phyloP scores from a whole-genome alignment of 2,797 vertebrate genomes.

The Hafferia zeledoni region DNA sequence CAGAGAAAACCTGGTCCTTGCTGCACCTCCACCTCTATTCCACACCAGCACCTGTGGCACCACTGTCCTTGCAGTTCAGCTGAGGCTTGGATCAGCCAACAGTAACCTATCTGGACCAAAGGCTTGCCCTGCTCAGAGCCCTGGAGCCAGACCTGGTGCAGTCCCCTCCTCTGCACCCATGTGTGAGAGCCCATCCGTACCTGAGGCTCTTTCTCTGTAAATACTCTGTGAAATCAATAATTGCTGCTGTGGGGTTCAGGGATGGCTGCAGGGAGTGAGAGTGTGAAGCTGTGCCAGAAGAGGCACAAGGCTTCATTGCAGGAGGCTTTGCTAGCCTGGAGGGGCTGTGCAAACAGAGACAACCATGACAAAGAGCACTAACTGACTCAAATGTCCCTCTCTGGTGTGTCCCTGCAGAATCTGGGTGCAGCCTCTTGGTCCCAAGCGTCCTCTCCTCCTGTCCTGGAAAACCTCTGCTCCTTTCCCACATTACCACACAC shows the following conservation, averaged over 20 bases:
- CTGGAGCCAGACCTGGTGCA: fast-evolving
- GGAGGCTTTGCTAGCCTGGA: not conserved
- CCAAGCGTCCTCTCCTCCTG: not conserved
- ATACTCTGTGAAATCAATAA: not conserved
- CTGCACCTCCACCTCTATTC: not conserved
- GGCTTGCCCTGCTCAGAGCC: not conserved
- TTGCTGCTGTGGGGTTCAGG: not conserved
- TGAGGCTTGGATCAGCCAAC: not conserved
- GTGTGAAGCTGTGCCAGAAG: not conserved
- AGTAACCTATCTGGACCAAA: not conserved
- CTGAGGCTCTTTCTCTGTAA: not conserved
- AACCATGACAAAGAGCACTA: not conserved
- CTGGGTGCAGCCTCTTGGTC: not conserved
- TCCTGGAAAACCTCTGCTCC: not conserved
- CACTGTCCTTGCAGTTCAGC: not conserved
- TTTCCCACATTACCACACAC: not conserved
- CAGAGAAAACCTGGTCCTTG: not conserved
- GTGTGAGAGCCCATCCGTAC: not conserved
- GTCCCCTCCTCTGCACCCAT: not conserved
- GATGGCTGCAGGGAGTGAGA: not conserved
- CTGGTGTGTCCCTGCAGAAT: not conserved
- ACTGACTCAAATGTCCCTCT: not conserved
- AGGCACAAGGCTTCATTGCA: not conserved
- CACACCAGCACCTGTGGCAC: no score
- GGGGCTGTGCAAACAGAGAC: not conserved